A percentile compares a stretch with the other conserved stretches of the same genome.
phyloP scores from a whole-genome alignment of 2,888 invertebrate genomes.

The Pristionchus arcanus region DNA sequence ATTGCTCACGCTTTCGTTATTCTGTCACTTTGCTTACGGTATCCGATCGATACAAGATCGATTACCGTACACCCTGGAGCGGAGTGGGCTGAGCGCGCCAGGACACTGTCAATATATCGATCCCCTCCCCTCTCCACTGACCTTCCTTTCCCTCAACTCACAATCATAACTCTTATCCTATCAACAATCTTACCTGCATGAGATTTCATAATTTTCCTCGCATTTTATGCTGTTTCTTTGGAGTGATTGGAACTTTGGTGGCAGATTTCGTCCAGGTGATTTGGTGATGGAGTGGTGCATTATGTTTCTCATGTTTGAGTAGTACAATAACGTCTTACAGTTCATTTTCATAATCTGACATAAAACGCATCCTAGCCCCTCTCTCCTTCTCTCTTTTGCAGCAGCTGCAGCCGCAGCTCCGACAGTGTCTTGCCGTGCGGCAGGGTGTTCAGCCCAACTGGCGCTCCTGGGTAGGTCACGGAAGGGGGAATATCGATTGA shows the following conservation, averaged over 20 bases:
- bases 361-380: neutral
- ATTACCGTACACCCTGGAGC: conserved; percentile 26
- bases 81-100: conserved; percentile 46
- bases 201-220: neutral
- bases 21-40: neutral
- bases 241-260: neutral
- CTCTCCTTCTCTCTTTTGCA: conserved; percentile 40
- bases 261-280: neutral
- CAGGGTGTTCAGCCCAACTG: conserved; percentile 49
- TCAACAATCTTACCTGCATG: conserved; percentile 25
- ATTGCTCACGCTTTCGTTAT: conserved; percentile 25
- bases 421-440: conserved; percentile 41
- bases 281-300: neutral
- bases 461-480: conserved; percentile 52
- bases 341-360: neutral
- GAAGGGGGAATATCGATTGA: conserved; percentile 1
- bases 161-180: conserved; percentile 16
- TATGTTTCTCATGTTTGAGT: neutral
- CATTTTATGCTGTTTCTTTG: neutral
- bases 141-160: conserved; percentile 37
- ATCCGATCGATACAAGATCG: neutral
- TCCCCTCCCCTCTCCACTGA: neutral
- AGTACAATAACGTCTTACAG: neutral
- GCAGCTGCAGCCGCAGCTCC: conserved; percentile 29
- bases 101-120: conserved; percentile 27